Base-by-base conservation (phyloP, 2,113 vertebrate species). In the Tauraco erythrolophus region DNA sequence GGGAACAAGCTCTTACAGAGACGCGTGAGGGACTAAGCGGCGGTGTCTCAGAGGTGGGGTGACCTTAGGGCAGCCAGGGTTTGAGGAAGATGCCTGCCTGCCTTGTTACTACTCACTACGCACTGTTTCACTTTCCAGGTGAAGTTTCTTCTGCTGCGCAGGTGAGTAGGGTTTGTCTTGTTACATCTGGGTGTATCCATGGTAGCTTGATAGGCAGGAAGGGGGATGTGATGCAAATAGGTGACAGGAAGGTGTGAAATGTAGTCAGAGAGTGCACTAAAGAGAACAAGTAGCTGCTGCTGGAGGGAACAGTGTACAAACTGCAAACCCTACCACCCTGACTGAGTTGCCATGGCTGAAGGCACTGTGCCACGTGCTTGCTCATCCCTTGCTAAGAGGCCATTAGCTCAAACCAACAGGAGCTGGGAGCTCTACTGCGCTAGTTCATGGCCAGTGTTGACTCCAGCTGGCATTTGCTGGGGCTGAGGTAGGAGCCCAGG, bases 101-200 rank as follows among this genome's bases (percentile, higher is more conserved):
- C 45, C 33, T 78, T 82, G 22, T 84, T 33, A 65, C 31, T 35
- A 62, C 70, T 98, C 87, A 98, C 7, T 17, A 31, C 92, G 46
- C 88, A 28, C 30, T 90, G 43, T 96, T 97, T 97, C 48, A 56
- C 81, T 97, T 97, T 96, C 53, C 94, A 98, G 98, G 97, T 92
- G 95, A 95, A 69, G 58, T 94, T 78, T 79, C 97, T 90, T 43
- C 71, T 88, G 85, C 86, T 84, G 84, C 16, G 14, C 97, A 96
- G 97, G 98, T 98, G 54, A 98, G 98, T 96, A 88, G 75, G 19
- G 17, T 76, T 72, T 76, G 15, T 82, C 41, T 58, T 96, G 37
- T 45, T 65, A 28, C 8, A 33, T 39, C 30, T 89, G 13, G 2
- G 21, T 79, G 13, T 21, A 68, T 80, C 74, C 1, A 0, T 66